Evolutionary conservation across 2,888 invertebrate genomes (phyloP).

Genomic region (Agriopis aurantiaria): DNA sequence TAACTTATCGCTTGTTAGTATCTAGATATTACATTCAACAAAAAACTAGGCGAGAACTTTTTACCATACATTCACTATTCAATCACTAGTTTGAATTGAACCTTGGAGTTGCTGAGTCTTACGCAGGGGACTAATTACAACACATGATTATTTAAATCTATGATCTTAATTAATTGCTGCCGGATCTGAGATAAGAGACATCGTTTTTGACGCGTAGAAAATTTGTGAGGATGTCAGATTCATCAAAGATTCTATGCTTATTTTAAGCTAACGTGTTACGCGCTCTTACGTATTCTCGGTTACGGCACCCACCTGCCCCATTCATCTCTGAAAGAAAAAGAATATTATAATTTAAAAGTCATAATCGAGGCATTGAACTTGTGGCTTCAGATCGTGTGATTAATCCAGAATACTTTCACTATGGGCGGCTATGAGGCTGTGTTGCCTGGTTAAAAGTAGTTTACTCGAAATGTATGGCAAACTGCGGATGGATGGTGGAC

Average conservation of each 20-base stretch:
- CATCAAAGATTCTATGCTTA: constrained; percentile 10
- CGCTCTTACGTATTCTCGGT: constrained; percentile 59
- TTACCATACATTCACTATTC: constrained; percentile 53
- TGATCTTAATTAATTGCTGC: constrained; percentile 62
- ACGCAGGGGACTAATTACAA: constrained; percentile 50
- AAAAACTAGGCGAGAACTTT: constrained; percentile 33
- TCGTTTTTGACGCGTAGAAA: constrained; percentile 48
- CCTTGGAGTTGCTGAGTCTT: constrained; percentile 44
- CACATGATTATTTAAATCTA: constrained; percentile 46
- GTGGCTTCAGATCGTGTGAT: constrained; percentile 73
- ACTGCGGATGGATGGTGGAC: not conserved
- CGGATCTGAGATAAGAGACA: constrained; percentile 54
- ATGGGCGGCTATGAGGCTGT: constrained; percentile 45
- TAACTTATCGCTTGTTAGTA: constrained; percentile 58
- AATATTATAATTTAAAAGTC: constrained; percentile 78
- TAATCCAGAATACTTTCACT: constrained; percentile 84
- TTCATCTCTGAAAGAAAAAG: constrained; percentile 69
- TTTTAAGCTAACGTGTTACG: constrained; percentile 21
- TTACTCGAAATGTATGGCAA: not conserved
- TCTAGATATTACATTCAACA: constrained; percentile 49
- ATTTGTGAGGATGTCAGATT: constrained; percentile 42
- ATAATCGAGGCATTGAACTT: constrained; percentile 85
- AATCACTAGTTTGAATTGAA: constrained; percentile 49
- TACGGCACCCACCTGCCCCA: constrained; percentile 71
- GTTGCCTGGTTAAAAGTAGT: constrained; percentile 48